Conservation (phyloP, 2,888 invertebrate species). For the Apomyelois bistriatella region DNA sequence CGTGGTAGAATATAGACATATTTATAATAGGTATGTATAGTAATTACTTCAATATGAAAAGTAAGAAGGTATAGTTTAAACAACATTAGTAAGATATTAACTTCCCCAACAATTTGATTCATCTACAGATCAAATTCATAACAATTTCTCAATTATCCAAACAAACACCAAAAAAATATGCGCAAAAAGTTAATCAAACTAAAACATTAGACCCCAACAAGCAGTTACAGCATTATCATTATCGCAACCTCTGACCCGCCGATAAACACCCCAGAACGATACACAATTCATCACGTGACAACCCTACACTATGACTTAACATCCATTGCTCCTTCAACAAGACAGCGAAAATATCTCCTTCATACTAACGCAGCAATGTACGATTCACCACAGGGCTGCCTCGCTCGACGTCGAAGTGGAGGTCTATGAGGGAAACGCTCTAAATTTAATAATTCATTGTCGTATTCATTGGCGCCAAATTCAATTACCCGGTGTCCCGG, state of each 20-base stretch:
- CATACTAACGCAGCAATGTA: conserved; percentile 15
- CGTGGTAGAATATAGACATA: too few species aligned
- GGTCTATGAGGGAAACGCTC: conserved; percentile 37
- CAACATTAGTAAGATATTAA: too few species aligned
- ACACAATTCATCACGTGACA: conserved; percentile 4
- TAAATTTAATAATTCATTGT: conserved; percentile 76
- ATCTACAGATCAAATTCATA: neutral
- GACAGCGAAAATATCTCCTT: neutral
- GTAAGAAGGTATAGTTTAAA: too few species aligned
- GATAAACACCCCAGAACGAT: conserved; percentile 11
- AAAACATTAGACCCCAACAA: neutral
- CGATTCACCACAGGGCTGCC: neutral
- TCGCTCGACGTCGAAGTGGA: neutral
- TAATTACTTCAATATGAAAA: too few species aligned
- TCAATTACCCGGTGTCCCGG: conserved; percentile 63
- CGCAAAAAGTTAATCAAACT: conserved; percentile 4
- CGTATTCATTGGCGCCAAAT: conserved; percentile 74
- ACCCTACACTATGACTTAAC: neutral
- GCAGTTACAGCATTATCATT: conserved; percentile 6
- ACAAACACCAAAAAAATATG: neutral
- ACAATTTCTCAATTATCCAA: neutral
- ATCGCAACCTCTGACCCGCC: conserved; percentile 7
- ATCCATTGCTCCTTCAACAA: neutral
- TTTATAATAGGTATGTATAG: too few species aligned
- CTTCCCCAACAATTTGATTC: too few species aligned